Evolutionary conservation across 1,140 invertebrate genomes (phyloP).

Genomic region (Bombus ignitus): DNA sequence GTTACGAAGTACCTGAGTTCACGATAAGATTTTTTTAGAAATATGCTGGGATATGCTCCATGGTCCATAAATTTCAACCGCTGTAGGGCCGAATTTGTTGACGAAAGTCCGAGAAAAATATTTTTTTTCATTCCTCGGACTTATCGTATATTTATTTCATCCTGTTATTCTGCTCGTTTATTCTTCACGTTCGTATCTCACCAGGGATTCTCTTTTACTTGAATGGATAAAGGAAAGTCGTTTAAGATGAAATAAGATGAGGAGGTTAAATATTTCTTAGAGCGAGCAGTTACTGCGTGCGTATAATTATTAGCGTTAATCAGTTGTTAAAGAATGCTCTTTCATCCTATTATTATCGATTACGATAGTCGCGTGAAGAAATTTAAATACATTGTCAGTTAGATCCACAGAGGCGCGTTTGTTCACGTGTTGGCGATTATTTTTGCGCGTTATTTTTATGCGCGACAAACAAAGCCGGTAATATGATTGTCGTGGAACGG

Average conservation of each 20-base stretch:
- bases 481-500: background rate
- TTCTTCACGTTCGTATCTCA: no score
- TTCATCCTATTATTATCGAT: slow-evolving; percentile 8
- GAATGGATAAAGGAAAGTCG: no score
- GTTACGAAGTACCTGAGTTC: background rate
- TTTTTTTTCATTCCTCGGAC: no score
- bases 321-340: background rate
- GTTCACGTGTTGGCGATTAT: background rate
- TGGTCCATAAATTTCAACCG: no score
- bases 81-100: no score
- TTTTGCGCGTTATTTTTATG: background rate
- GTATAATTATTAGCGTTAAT: background rate
- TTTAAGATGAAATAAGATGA: no score
- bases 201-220: no score
- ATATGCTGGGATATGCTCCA: no score
- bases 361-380: background rate
- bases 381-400: background rate
- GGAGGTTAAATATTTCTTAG: background rate
- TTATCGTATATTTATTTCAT: no score
- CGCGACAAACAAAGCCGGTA: background rate
- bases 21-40: background rate
- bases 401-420: background rate
- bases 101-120: background rate
- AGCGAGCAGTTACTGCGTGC: background rate
- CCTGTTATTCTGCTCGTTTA: no score